These are phyloP conservation scores for Sussaba pulchella DNA, from an alignment of 2,888 invertebrate genomes.

Conservation along the genomic window DNA sequence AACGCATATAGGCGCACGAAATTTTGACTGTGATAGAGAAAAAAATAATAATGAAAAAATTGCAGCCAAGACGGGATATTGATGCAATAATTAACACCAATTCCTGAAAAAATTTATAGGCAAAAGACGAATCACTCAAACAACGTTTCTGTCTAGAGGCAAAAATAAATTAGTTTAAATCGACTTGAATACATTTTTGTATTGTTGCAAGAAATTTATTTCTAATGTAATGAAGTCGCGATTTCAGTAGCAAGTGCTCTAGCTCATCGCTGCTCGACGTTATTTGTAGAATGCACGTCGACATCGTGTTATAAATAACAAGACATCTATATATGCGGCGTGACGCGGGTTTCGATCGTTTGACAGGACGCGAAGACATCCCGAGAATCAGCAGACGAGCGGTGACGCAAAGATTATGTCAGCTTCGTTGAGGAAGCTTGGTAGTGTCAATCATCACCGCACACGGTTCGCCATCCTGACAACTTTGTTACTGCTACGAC, in stretches of 20 bases:
- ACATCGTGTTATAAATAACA: conserved; percentile 38
- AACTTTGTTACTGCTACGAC: conserved; percentile 29
- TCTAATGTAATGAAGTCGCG: background rate
- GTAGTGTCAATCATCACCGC: conserved; percentile 50
- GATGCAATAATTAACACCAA: no score
- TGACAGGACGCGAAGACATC: conserved; percentile 50
- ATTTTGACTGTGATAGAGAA: no score
- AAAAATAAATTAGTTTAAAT: background rate
- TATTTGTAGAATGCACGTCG: background rate
- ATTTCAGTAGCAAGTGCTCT: background rate
- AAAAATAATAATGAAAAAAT: no score
- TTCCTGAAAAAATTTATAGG: background rate
- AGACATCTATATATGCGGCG: conserved; percentile 43
- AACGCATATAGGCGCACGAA: background rate
- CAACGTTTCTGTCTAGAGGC: no score
- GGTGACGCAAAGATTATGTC: conserved; percentile 50
- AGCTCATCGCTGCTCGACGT: background rate
- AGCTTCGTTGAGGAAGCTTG: conserved; percentile 34
- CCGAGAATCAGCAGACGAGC: background rate
- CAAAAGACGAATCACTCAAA: no score
- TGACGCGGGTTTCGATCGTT: conserved; percentile 27
- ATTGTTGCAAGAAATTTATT: background rate
- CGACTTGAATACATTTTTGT: background rate
- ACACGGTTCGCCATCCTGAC: conserved; percentile 22
- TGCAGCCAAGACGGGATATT: no score